phyloP scores from a whole-genome alignment of 2,797 vertebrate genomes.

The Scleropages formosus region DNA sequence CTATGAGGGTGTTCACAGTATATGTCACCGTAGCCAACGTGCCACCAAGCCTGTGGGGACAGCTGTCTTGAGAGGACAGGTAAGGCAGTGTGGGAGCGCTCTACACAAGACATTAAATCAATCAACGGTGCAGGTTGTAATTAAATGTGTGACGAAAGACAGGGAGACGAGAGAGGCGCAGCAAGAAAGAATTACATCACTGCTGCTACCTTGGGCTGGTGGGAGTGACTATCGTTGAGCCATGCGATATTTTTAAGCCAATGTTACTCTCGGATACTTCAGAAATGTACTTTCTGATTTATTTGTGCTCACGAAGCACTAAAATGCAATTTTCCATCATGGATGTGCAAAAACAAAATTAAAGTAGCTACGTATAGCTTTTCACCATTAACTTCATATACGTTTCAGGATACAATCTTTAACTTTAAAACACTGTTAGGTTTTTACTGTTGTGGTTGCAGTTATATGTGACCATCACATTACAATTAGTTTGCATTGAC shows the following conservation, averaged over 20 bases:
- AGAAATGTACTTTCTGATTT: too few relatives aligned
- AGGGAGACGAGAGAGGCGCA: neutral
- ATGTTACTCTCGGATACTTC: too few relatives aligned
- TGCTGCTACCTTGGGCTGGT: neutral
- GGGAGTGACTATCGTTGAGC: conserved; percentile 11
- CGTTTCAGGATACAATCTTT: too few relatives aligned
- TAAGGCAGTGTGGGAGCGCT: conserved; percentile 40
- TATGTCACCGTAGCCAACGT: conserved; percentile 44
- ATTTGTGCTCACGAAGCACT: too few relatives aligned
- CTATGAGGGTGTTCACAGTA: conserved; percentile 36
- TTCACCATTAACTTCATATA: too few relatives aligned
- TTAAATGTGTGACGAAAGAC: conserved; percentile 22
- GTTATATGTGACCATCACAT: too few relatives aligned
- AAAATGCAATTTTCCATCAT: too few relatives aligned
- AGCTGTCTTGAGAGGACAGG: conserved; percentile 34
- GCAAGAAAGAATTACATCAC: conserved; percentile 18
- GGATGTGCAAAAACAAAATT: too few relatives aligned
- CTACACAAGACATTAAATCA: conserved; percentile 35
- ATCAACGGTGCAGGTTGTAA: conserved; percentile 32
- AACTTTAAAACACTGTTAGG: too few relatives aligned
- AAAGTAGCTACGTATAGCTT: too few relatives aligned
- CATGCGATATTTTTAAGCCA: neutral
- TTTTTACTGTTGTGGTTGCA: too few relatives aligned
- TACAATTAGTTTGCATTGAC: too few relatives aligned
- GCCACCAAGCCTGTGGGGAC: conserved; percentile 31